Conservation (phyloP, 2,888 invertebrate species). For the Hanleya hanleyi region DNA sequence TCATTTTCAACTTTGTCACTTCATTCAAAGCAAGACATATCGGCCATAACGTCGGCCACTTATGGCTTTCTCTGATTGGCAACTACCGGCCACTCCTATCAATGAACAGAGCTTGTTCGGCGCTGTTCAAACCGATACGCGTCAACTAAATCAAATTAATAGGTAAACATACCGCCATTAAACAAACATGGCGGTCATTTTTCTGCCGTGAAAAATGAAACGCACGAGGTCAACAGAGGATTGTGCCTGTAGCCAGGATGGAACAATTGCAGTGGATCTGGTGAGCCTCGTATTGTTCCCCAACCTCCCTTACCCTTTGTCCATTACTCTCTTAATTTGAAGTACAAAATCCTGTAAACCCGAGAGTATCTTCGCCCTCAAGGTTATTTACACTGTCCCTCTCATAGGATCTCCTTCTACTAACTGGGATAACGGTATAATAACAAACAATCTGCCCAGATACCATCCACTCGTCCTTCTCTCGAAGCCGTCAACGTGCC, state of each 20-base stretch:
- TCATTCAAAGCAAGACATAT: not conserved
- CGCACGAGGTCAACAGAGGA: constrained; percentile 1
- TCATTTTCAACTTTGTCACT: not conserved
- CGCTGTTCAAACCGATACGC: not conserved
- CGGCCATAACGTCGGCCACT: not conserved
- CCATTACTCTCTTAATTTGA: too few relatives aligned
- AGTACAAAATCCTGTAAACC: too few relatives aligned
- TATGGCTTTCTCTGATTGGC: not conserved
- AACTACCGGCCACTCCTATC: too few relatives aligned
- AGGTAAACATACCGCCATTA: not conserved
- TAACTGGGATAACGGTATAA: too few relatives aligned
- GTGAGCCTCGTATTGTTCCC: too few relatives aligned
- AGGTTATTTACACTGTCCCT: not conserved
- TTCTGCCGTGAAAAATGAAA: not conserved
- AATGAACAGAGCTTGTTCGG: too few relatives aligned
- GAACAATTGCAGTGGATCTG: not conserved
- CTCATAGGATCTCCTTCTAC: not conserved
- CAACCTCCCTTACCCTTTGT: too few relatives aligned
- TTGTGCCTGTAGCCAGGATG: not conserved
- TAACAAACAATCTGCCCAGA: too few relatives aligned
- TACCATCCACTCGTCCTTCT: too few relatives aligned
- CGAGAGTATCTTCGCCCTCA: too few relatives aligned
- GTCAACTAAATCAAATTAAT: not conserved
- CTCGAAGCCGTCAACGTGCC: too few relatives aligned
- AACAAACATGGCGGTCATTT: not conserved